Conservation (phyloP, 2,113 vertebrate species). For the human region DNA sequence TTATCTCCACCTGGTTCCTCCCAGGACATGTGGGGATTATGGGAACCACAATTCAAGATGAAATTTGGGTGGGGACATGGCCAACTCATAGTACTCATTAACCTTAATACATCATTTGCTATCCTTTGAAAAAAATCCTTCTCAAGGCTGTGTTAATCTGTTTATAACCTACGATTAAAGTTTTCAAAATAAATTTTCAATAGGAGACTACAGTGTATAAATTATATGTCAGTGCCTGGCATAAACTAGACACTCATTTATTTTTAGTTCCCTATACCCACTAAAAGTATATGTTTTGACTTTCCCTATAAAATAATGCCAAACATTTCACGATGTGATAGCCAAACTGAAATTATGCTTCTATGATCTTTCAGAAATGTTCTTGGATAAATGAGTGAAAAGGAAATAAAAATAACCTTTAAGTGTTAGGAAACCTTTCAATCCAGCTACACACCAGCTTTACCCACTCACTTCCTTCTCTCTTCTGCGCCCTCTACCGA, state of each 20-base stretch:
- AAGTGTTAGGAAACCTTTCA: neutral
- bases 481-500: slow-evolving; percentile 56
- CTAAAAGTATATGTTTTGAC: neutral
- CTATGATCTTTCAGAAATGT: neutral
- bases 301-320: neutral
- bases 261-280: neutral
- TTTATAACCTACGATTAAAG: neutral
- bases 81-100: neutral
- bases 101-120: neutral
- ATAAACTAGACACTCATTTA: neutral
- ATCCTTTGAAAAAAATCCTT: neutral
- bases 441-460: neutral
- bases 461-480: neutral
- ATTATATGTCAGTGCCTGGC: neutral
- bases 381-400: neutral
- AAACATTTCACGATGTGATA: neutral
- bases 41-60: too few species aligned
- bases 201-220: neutral
- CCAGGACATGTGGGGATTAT: too few species aligned
- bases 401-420: slow-evolving; percentile 21
- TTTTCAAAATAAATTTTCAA: neutral
- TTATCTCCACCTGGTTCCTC: too few species aligned
- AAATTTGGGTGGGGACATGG: too few species aligned
- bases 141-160: neutral
- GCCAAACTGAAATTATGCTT: neutral